Percentiles rank a stretch among this genome's conserved stretches.
These are phyloP conservation scores for Epinephelus fuscoguttatus DNA, from an alignment of 2,113 vertebrate genomes.

Conservation along the genomic window DNA sequence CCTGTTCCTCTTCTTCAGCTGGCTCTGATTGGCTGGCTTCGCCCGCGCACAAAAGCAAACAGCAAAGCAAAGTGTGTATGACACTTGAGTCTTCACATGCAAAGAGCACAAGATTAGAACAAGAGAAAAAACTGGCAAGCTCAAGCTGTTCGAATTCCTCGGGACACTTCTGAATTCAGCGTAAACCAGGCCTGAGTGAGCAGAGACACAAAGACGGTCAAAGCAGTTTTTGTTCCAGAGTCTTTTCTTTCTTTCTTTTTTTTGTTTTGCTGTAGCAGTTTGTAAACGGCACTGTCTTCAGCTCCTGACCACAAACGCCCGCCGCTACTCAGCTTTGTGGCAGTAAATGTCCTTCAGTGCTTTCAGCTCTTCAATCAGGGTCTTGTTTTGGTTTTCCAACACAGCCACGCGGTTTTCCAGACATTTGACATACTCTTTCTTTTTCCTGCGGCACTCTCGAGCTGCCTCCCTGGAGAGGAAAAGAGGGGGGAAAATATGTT, in stretches of 20 bases:
- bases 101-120: conserved; percentile 63
- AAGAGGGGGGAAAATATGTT: neutral
- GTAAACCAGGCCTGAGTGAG: conserved; percentile 64
- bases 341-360: conserved; percentile 99
- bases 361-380: conserved; percentile 99
- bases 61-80: conserved; percentile 38
- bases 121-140: conserved; percentile 58
- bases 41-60: conserved; percentile 33
- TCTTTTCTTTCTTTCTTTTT: conserved; percentile 29
- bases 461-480: conserved; percentile 94
- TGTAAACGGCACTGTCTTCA: conserved; percentile 76
- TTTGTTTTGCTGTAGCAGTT: conserved; percentile 26
- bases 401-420: conserved; percentile 98
- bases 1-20: conserved; percentile 54
- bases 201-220: conserved; percentile 58
- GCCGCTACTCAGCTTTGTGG: conserved; percentile 94
- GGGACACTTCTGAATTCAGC: conserved; percentile 44
- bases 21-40: conserved; percentile 28
- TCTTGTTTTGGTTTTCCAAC: conserved; percentile 99
- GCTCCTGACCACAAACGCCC: conserved; percentile 76
- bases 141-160: conserved; percentile 33
- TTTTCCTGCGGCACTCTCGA: conserved; percentile 97
- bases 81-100: conserved; percentile 67
- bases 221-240: conserved; percentile 71
- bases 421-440: conserved; percentile 99